Evolutionary conservation across 2,797 vertebrate species (phyloP).

Genomic region (Bovichtus variegatus): DNA sequence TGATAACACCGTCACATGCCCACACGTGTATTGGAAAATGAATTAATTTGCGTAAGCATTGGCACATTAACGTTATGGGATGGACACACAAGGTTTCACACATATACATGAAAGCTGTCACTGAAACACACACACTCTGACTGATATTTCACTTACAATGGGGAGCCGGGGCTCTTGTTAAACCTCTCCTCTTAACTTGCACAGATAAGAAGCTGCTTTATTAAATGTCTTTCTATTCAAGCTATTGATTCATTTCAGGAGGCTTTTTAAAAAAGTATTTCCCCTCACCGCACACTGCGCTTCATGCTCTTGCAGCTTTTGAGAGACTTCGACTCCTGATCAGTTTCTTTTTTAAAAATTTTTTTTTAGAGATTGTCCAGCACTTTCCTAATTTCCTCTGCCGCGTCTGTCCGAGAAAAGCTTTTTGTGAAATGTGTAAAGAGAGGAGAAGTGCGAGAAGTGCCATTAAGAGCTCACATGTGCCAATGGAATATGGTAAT

Average conservation of each 20-base stretch:
- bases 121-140: constrained; percentile 4
- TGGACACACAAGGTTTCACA: constrained; percentile 17
- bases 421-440: constrained; percentile 38
- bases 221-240: constrained; percentile 70
- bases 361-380: constrained; percentile 56
- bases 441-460: not conserved
- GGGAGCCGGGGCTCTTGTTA: constrained; percentile 55
- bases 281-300: constrained; percentile 32
- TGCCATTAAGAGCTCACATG: constrained; percentile 21
- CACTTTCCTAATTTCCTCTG: constrained; percentile 56
- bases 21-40: constrained; percentile 23
- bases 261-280: constrained; percentile 61
- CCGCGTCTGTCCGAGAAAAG: not conserved
- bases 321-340: constrained; percentile 53
- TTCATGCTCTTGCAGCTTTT: constrained; percentile 47
- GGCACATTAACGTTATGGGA: not conserved
- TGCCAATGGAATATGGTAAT: constrained; percentile 38
- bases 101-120: constrained; percentile 1
- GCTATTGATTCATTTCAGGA: constrained; percentile 69
- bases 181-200: constrained; percentile 59
- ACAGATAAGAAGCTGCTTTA: constrained; percentile 69
- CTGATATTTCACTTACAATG: constrained; percentile 58
- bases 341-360: constrained; percentile 21
- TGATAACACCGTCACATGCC: constrained; percentile 3
- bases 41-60: constrained; percentile 3